These are phyloP conservation scores for Sussaba pulchella DNA, from an alignment of 2,888 invertebrate genomes.

Conservation along the genomic window DNA sequence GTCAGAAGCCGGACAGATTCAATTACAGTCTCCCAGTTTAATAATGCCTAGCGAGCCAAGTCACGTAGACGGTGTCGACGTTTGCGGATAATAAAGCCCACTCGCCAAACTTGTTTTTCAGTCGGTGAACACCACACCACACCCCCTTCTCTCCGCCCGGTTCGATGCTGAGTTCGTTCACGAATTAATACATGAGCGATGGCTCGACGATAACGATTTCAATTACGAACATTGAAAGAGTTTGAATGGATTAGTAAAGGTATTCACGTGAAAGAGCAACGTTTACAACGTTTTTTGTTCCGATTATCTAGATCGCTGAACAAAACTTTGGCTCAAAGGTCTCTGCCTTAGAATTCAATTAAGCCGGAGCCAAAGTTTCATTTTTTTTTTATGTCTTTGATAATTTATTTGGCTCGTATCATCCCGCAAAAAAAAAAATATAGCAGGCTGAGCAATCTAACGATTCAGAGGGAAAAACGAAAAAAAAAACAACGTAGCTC, in stretches of 20 bases:
- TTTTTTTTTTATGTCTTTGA: constrained; percentile 20
- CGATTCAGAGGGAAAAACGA: background rate
- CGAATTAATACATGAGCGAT: constrained; percentile 50
- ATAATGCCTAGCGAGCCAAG: constrained; percentile 75
- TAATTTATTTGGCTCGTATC: too few relatives aligned
- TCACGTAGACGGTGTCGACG: constrained; percentile 71
- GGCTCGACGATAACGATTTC: constrained; percentile 45
- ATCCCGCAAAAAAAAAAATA: background rate
- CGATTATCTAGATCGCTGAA: constrained; percentile 25
- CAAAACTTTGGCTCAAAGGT: constrained; percentile 17
- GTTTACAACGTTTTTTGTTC: constrained; percentile 11
- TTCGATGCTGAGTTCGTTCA: constrained; percentile 28
- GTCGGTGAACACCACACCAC: constrained; percentile 64
- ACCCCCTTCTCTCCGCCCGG: too few relatives aligned
- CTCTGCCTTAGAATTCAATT: constrained; percentile 40
- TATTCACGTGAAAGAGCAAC: background rate
- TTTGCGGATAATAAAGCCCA: constrained; percentile 69
- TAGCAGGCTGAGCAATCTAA: background rate
- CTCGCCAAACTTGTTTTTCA: constrained; percentile 72
- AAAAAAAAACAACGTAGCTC: background rate
- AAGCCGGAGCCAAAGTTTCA: constrained; percentile 45
- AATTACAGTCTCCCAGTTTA: constrained; percentile 75
- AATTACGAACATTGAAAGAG: constrained; percentile 32
- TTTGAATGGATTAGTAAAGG: constrained; percentile 2
- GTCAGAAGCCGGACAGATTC: constrained; percentile 77